These are phyloP conservation scores for Tenthredo scrophulariae DNA, from an alignment of 2,888 invertebrate species.

Conservation along the genomic window DNA sequence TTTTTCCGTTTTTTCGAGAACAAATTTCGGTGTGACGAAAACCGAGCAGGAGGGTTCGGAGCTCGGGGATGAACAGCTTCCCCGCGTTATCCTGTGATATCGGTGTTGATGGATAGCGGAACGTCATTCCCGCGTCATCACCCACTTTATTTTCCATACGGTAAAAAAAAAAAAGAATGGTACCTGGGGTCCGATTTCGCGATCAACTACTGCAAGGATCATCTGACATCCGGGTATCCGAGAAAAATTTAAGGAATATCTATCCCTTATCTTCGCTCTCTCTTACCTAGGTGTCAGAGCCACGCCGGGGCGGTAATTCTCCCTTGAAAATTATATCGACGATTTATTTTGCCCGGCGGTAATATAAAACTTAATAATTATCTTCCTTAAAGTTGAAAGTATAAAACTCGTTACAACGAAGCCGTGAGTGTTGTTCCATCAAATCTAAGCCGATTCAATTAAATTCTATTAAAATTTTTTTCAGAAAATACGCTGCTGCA, in stretches of 20 bases:
- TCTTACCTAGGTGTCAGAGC: background rate
- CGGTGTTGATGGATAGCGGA: constrained; percentile 41
- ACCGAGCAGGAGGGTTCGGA: background rate
- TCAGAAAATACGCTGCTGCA: background rate
- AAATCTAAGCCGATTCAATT: background rate
- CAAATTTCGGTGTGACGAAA: background rate
- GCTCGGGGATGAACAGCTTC: background rate
- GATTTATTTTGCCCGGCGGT: background rate
- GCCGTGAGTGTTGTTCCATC: background rate
- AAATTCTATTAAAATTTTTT: background rate
- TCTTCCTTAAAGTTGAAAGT: background rate
- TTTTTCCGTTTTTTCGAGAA: background rate
- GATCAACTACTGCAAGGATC: background rate
- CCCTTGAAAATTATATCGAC: background rate
- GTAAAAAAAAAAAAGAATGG: background rate
- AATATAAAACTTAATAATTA: background rate
- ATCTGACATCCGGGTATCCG: too few relatives aligned
- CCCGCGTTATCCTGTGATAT: background rate
- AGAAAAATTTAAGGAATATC: background rate
- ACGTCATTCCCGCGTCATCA: constrained; percentile 38
- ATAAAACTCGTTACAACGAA: background rate
- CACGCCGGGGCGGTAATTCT: background rate
- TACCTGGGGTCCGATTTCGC: constrained; percentile 30
- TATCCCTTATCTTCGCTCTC: background rate
- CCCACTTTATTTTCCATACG: constrained; percentile 41